phyloP scores from a whole-genome alignment of 2,113 vertebrate genomes.

The Sarotherodon lohbergeri region DNA sequence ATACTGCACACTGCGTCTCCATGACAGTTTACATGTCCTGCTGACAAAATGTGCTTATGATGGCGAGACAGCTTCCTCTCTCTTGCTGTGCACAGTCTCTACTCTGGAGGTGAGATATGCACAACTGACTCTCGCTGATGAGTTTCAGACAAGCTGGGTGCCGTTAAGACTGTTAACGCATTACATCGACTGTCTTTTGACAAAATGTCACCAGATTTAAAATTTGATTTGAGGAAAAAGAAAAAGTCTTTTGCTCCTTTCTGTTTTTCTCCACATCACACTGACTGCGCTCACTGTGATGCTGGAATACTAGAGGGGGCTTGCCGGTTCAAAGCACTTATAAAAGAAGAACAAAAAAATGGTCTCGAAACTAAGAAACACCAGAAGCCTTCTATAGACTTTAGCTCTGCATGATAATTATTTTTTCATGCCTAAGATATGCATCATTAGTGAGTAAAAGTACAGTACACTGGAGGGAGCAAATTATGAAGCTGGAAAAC shows the following conservation, averaged over 20 bases:
- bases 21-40: constrained; percentile 64
- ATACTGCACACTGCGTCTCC: constrained; percentile 26
- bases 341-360: background rate
- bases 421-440: background rate
- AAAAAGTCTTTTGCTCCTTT: background rate
- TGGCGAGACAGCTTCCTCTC: constrained; percentile 45
- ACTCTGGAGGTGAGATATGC: constrained; percentile 28
- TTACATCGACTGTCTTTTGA: background rate
- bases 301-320: background rate
- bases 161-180: background rate
- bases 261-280: background rate
- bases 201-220: background rate
- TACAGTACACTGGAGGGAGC: background rate
- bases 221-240: background rate
- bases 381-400: background rate
- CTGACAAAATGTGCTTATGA: constrained; percentile 48
- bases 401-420: background rate
- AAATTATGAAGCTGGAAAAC: background rate
- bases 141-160: background rate
- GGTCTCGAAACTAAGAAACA: background rate
- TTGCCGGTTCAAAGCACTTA: background rate
- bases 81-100: constrained; percentile 40
- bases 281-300: background rate
- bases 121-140: constrained; percentile 27
- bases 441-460: background rate